Evolutionary conservation across 1,140 invertebrate genomes (phyloP).

Genomic region (Scaptodrosophila lebanonensis): DNA sequence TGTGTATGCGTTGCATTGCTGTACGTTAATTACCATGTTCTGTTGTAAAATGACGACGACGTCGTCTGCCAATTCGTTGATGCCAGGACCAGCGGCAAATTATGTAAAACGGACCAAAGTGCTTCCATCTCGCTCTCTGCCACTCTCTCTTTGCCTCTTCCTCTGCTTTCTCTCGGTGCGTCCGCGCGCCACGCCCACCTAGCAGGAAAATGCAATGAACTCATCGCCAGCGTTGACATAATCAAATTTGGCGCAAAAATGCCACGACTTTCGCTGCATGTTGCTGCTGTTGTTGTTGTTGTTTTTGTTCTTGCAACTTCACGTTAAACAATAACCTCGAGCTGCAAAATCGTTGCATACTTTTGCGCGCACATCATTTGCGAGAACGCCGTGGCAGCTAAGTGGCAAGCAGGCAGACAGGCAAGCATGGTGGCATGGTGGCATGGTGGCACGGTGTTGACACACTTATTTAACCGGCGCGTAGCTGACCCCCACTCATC

Average conservation of each 20-base stretch:
- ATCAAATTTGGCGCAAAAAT: conserved; percentile 64
- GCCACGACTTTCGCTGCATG: conserved; percentile 19
- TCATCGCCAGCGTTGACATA: conserved; percentile 54
- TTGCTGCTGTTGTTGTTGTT: conserved; percentile 2
- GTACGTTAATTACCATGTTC: conserved; percentile 57
- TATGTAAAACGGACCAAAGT: conserved; percentile 33
- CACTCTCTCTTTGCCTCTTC: no score
- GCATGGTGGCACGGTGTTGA: conserved; percentile 35
- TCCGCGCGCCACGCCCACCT: no score
- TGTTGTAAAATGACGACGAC: background rate
- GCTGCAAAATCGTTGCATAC: conserved; percentile 42
- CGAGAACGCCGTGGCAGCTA: conserved; percentile 14
- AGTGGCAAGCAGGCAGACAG: background rate
- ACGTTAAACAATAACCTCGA: conserved; percentile 31
- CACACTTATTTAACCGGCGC: conserved; percentile 55
- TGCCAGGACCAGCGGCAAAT: conserved; percentile 22
- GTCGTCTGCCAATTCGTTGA: conserved; percentile 5
- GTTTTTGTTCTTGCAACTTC: conserved; percentile 17
- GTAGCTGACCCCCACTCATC: conserved; percentile 43
- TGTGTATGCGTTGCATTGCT: conserved; percentile 6
- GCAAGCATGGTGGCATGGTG: background rate
- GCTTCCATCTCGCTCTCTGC: no score
- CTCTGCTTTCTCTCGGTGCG: no score
- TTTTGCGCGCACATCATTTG: conserved; percentile 57
- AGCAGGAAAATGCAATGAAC: conserved; percentile 49